Evolutionary conservation across 2,113 vertebrate genomes (phyloP), one percentile per base, ranked within the genome.

Genomic region (Nettapus auritus): DNA sequence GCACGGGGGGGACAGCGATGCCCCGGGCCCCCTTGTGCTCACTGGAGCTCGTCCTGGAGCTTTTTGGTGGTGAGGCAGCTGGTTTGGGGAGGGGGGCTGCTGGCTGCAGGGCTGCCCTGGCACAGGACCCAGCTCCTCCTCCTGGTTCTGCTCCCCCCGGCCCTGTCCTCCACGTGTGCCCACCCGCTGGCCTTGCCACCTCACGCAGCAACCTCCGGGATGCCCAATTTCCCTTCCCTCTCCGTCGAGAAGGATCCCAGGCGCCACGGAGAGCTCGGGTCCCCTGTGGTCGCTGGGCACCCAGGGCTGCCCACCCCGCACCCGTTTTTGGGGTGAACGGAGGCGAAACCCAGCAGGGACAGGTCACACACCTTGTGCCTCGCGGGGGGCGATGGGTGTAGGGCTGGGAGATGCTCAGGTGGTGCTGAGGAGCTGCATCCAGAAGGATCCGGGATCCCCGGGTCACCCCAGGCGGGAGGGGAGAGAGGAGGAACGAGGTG

Each of bases 211-310:
- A 26, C 80, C 33, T 78, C 85, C 52, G 5, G 3, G 23, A 2
- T 29, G 59, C 34, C 81, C 53, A 48, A 36, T 20, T 28, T 18
- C 18, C 44, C n/a, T 50, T 50, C 20, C 4, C 3, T 8, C 13
- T 13, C 36, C 11, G 0, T 22, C 22, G 6, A 20, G 73, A 33
- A 74, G 53, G 38, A 25, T 42, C 23, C 22, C 56, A 7, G 17
- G 25, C 8, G 5, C 6, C 38, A 3, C 75, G 4, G 44, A 9
- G 10, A 8, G 15, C 0, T 4, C 42, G 5, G 0, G 8, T 13
- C 14, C 33, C 53, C 33, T 6, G 2, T 29, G 1, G 11, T 34
- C 2, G 0, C 67, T 20, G 40, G 46, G 0, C 3, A 4, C 79
- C n/a, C 38, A 1, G 70, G 28, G 15, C 56, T 25, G 18, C 29